A percentile compares a stretch with the other conserved stretches of the same genome.
Evolutionary conservation across 2,797 vertebrate genomes (phyloP).

Genomic region (Lateolabrax maculatus): DNA sequence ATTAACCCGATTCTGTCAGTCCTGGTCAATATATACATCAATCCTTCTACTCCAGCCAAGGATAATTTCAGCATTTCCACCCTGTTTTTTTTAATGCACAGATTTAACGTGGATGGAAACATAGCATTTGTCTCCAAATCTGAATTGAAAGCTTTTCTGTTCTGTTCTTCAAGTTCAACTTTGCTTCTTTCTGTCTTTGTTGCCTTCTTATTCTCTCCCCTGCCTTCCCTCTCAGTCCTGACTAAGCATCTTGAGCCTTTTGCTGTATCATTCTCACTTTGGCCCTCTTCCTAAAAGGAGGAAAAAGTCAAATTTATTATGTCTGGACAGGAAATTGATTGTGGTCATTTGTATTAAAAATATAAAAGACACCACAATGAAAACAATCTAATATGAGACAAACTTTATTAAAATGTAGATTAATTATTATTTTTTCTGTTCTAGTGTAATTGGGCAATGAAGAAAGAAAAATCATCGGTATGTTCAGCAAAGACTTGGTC

Average conservation of each 20-base stretch:
- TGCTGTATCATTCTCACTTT: conserved; percentile 43
- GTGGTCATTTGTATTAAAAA: conserved; percentile 25
- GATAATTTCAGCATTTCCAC: background rate
- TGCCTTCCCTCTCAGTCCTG: conserved; percentile 12
- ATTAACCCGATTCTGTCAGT: background rate
- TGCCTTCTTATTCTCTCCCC: background rate
- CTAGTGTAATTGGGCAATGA: background rate
- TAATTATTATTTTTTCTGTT: background rate
- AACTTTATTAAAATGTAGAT: conserved; percentile 1
- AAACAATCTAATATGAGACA: background rate
- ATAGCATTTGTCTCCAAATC: no score
- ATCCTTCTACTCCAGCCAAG: background rate
- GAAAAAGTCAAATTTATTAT: background rate
- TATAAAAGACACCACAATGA: background rate
- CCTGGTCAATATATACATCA: background rate
- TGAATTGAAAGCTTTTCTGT: background rate
- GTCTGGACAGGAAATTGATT: conserved; percentile 17
- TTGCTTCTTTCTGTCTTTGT: background rate
- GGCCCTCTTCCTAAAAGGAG: conserved; percentile 21
- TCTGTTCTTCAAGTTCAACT: background rate
- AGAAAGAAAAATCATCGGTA: no score
- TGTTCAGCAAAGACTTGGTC: no score
- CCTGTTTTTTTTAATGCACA: background rate
- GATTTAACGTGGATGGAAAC: background rate
- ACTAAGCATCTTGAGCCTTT: conserved; percentile 36